These are phyloP conservation scores for Trididemnum nubilum DNA, from an alignment of 23 tunicate species.

Conservation along the genomic window DNA sequence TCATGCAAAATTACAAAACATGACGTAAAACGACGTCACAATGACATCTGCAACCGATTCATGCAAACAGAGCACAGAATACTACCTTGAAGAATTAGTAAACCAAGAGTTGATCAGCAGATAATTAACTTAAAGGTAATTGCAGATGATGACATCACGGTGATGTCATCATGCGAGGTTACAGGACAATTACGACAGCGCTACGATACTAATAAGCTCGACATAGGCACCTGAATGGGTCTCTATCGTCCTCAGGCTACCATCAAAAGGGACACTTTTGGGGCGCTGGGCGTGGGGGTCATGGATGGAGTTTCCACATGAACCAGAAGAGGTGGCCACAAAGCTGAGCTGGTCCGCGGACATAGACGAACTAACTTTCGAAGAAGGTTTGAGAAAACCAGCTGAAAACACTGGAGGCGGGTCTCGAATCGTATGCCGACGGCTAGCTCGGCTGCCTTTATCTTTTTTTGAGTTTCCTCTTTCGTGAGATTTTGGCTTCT, in stretches of 20 bases:
- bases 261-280: slow-evolving; percentile 5
- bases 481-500: slow-evolving; percentile 34
- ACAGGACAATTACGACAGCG: not conserved
- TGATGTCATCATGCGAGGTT: too few species aligned
- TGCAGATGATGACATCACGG: too few species aligned
- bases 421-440: slow-evolving; percentile 32
- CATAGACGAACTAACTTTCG: slow-evolving; percentile 24
- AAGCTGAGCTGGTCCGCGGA: slow-evolving; percentile 28
- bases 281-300: not conserved
- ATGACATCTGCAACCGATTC: not conserved
- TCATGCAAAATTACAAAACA: too few species aligned
- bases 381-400: not conserved
- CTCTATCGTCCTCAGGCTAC: not conserved
- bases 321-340: slow-evolving; percentile 2
- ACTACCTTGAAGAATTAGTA: too few species aligned
- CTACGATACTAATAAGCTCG: not conserved
- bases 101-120: too few species aligned
- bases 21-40: not conserved
- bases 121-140: too few species aligned
- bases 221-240: slow-evolving; percentile 3
- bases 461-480: not conserved
- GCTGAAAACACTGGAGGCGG: not conserved
- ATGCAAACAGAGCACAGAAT: too few species aligned
- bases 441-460: not conserved
- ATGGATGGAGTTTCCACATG: not conserved